phyloP scores from a whole-genome alignment of 2,113 vertebrate species.

The Myiopsitta monachus region DNA sequence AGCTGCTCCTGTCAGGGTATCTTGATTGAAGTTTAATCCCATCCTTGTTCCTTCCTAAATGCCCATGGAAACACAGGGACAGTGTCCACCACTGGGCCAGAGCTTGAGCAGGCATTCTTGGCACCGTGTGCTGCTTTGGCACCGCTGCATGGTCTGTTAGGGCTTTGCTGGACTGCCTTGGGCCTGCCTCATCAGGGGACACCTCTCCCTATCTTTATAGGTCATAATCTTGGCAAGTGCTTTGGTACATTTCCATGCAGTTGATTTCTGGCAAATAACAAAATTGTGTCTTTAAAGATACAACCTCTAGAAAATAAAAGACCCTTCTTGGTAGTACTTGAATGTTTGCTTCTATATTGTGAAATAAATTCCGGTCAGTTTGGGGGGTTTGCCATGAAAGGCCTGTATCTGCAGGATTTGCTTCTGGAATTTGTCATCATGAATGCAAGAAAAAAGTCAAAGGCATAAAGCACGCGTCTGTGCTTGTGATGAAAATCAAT shows the following conservation, averaged over 20 bases:
- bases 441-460: not conserved
- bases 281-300: not conserved
- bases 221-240: accelerated
- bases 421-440: not conserved
- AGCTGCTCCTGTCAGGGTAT: not conserved
- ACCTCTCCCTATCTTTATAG: not conserved
- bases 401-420: not conserved
- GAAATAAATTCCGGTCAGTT: accelerated
- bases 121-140: accelerated
- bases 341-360: not conserved
- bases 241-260: not conserved
- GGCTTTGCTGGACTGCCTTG: not conserved
- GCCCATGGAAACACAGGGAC: not conserved
- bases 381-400: not conserved
- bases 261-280: not conserved
- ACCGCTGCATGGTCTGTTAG: accelerated
- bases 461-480: not conserved
- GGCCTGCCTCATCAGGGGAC: not conserved
- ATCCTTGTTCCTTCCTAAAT: not conserved
- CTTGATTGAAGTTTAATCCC: not conserved
- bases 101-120: accelerated
- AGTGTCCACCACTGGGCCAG: accelerated
- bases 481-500: not conserved
- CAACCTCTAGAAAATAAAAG: not conserved
- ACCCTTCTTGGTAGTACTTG: not conserved